Evolutionary conservation across 92 coral and sea anemone species (phyloP).

Genomic region (Scolanthus callimorphus): DNA sequence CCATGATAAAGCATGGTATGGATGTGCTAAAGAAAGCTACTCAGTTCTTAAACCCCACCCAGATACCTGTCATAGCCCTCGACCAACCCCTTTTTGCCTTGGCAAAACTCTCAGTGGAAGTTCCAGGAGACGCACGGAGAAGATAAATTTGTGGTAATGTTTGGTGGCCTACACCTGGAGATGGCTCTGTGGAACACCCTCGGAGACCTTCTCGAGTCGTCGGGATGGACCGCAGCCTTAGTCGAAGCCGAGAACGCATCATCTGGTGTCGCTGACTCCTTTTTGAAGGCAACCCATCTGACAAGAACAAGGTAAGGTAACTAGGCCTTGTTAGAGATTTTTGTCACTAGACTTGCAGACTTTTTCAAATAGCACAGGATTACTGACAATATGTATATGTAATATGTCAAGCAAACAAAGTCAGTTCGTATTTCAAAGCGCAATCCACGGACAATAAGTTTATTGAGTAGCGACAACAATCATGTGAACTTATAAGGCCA

Average conservation of each 20-base stretch:
- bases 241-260: slow-evolving; percentile 50
- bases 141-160: slow-evolving; percentile 21
- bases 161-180: too few relatives aligned
- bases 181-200: too few relatives aligned
- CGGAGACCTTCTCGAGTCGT: slow-evolving; percentile 38
- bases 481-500: too few relatives aligned
- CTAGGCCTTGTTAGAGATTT: background rate
- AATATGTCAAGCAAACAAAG: too few relatives aligned
- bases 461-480: too few relatives aligned
- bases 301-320: slow-evolving; percentile 43
- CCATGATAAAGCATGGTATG: slow-evolving; percentile 51
- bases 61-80: slow-evolving; percentile 26
- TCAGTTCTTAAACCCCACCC: slow-evolving; percentile 41
- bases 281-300: slow-evolving; percentile 38
- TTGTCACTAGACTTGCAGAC: background rate
- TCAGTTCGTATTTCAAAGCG: too few relatives aligned
- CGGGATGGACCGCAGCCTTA: slow-evolving; percentile 46
- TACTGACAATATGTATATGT: too few relatives aligned
- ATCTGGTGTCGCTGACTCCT: slow-evolving; percentile 56
- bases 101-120: slow-evolving; percentile 47
- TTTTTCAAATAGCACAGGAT: slow-evolving; percentile 4
- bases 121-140: slow-evolving; percentile 48
- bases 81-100: slow-evolving; percentile 51
- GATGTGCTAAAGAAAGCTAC: slow-evolving; percentile 12
- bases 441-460: too few relatives aligned